Conservation (phyloP, 2,888 invertebrate species). For the Melieria picta region DNA sequence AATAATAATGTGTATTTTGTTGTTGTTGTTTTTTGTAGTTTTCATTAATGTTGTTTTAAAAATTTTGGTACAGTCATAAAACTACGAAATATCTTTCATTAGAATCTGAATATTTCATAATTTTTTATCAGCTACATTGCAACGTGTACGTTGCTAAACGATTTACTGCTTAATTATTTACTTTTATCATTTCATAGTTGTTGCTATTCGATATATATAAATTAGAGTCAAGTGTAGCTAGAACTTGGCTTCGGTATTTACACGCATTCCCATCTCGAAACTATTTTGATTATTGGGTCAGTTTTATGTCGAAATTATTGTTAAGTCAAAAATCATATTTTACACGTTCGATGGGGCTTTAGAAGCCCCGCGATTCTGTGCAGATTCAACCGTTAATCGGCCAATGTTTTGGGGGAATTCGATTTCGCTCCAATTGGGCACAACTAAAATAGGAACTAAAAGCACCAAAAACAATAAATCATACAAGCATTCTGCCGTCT, state of each 20-base stretch:
- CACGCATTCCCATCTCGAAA: slow-evolving; percentile 10
- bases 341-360: background rate
- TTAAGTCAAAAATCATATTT: slow-evolving; percentile 26
- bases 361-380: too few relatives aligned
- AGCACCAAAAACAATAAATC: slow-evolving; percentile 41
- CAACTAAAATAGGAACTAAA: slow-evolving; percentile 44
- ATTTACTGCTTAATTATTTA: slow-evolving; percentile 35
- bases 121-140: too few relatives aligned
- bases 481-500: slow-evolving; percentile 15
- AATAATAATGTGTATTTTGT: slow-evolving; percentile 17
- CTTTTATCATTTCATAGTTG: slow-evolving; percentile 21
- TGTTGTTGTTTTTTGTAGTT: slow-evolving; percentile 12
- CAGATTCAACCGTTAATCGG: too few relatives aligned
- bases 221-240: too few relatives aligned
- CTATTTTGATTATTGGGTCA: slow-evolving; percentile 33
- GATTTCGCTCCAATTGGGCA: too few relatives aligned
- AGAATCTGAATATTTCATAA: slow-evolving; percentile 3
- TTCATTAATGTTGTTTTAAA: slow-evolving; percentile 31
- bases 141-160: too few relatives aligned
- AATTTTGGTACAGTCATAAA: slow-evolving; percentile 50
- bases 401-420: too few relatives aligned
- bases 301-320: slow-evolving; percentile 12
- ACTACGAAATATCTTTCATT: slow-evolving; percentile 35
- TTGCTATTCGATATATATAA: background rate
- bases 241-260: background rate